Evolutionary conservation across 2,797 vertebrate genomes (phyloP), one percentile per base, ranked within the genome.

Genomic region (Manis pentadactyla): DNA sequence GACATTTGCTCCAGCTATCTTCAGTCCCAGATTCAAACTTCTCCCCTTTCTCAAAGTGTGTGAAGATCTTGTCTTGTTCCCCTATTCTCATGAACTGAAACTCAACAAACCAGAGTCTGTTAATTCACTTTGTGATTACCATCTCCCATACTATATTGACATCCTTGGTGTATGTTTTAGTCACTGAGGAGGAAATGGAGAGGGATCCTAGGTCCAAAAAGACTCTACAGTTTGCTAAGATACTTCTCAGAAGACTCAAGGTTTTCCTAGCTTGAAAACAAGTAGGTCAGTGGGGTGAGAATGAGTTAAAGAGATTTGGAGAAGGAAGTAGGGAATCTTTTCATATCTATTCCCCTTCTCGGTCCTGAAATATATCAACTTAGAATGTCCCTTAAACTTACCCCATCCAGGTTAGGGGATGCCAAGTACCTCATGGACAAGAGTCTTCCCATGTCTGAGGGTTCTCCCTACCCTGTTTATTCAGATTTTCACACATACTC

Each of bases 231-330:
- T 90, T 91, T 96, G 59, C 59, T 87, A 59, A 96, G 63, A 90
- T 4, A 87, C 49, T 81, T 93, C 29, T 95, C 92, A 74, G 39
- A 34, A 66, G 79, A 59, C 29, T 87, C 18, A 17, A 39, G 55
- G 74, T 94, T 96, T 96, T 71, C 25, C 34, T 89, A 42, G 53
- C 17, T 90, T 94, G 93, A 84, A 94, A 94, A 39, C 27, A 57
- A 9, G 23, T 57, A 53, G 81, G 7, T 59, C 82, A 90, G 23
- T 49, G 9, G 25, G 23, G 31, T 53, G 53, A 69, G 31, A 86
- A 64, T 78, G 46, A 75, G 6, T 73, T 78, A 63, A 82, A 92
- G 39, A 21, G 53, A 92, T 34, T 64, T 34, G 39, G 46, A 61
- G 27, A 83, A 94, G 64, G 2, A 14, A 63, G 25, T n/a, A 61